Evolutionary conservation across 2,113 vertebrate species (phyloP), one percentile per base, ranked within the genome.

Genomic region (Barbus barbus): DNA sequence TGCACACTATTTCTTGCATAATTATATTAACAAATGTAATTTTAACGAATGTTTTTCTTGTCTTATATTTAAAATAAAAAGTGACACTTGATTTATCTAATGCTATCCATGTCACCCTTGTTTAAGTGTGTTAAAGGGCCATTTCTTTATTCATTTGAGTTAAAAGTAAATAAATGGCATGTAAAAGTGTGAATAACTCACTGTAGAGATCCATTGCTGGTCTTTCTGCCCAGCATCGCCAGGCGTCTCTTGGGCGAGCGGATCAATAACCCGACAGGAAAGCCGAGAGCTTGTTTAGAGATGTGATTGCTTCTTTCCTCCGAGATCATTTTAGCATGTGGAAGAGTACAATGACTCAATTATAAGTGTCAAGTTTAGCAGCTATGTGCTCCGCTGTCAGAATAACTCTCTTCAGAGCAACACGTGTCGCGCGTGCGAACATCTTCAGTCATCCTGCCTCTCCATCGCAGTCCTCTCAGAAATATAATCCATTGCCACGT

Each of bases 121-220:
- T 67, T 67, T 20, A 36, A 36, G 9, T 67, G 18, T 11, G 18
- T 12, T n/a, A 0, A 38, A 38, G 1, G 16, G 6, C 0, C 31
- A 69, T 31, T 44, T 41, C 1, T 41, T n/a, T 38, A 36, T 71
- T 14, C 22, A 26, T 13, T 6, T 56, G 33, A 13, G 5, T 14
- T 46, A 0, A 41, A n/a, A n/a, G 22, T 28, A 74, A 48, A 26
- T 2, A 14, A 8, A 5, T 8, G 69, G 1, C 33, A 51, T 2
- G 56, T n/a, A 5, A 0, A 61, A n/a, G 13, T 16, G 11, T 53
- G 11, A 51, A 11, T 41, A 60, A 92, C 95, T 95, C 86, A 95
- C 95, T 94, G 93, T 14, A 95, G 16, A 36, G 94, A 95, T 58
- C 95, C 94, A 90, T 93, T 95, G 91, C 95, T 95, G 69, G 90